A percentile compares a stretch with the other conserved stretches of the same genome.
phyloP scores from a whole-genome alignment of 2,888 invertebrate species.

The Dicyrtomina minuta region DNA sequence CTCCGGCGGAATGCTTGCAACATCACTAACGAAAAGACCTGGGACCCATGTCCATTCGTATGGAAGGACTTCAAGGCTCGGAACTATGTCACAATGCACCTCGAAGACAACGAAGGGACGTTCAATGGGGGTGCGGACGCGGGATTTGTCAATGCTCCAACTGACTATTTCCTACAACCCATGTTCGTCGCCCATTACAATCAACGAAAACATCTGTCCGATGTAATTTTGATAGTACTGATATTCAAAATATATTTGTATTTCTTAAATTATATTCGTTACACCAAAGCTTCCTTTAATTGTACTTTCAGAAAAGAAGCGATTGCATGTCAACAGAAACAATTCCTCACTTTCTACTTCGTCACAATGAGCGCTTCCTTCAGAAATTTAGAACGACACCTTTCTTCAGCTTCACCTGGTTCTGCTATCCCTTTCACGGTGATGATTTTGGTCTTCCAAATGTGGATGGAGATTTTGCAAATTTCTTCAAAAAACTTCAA shows the following conservation, averaged over 20 bases:
- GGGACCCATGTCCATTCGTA: slow-evolving; percentile 6
- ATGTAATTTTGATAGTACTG: too few relatives aligned
- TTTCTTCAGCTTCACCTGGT: neutral
- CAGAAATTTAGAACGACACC: neutral
- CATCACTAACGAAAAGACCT: neutral
- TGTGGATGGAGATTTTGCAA: neutral
- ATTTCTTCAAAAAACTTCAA: neutral
- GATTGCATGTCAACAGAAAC: slow-evolving; percentile 10
- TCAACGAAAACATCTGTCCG: neutral
- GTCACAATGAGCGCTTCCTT: neutral
- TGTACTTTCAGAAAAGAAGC: neutral
- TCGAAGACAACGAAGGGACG: neutral
- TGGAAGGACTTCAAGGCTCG: slow-evolving; percentile 1
- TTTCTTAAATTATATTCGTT: too few relatives aligned
- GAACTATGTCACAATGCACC: slow-evolving; percentile 14
- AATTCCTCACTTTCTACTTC: slow-evolving; percentile 1
- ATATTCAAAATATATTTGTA: too few relatives aligned
- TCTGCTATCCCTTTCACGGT: too few relatives aligned
- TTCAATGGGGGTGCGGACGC: neutral
- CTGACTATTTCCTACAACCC: slow-evolving; percentile 9
- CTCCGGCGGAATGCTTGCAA: neutral
- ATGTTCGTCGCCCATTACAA: neutral
- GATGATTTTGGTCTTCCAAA: neutral
- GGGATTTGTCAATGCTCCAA: neutral
- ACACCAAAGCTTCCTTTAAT: too few relatives aligned